Evolutionary conservation across 2,113 vertebrate genomes (phyloP).

Genomic region (Anolis carolinensis): DNA sequence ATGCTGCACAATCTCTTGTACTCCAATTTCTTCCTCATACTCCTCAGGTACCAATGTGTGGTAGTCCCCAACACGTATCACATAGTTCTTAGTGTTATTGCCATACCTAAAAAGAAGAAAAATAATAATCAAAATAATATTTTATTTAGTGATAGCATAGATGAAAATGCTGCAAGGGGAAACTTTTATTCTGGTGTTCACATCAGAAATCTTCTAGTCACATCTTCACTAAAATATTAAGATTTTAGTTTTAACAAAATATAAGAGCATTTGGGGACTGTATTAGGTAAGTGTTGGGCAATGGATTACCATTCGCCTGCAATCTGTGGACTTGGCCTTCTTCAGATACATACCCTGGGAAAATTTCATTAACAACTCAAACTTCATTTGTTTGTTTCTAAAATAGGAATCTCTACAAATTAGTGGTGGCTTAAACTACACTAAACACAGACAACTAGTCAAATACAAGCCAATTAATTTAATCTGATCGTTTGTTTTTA

Average conservation of each 20-base stretch:
- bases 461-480: background rate
- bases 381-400: background rate
- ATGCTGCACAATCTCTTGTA: slow-evolving; percentile 86
- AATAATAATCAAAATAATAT: background rate
- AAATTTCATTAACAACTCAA: background rate
- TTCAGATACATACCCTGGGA: background rate
- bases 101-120: slow-evolving; percentile 82
- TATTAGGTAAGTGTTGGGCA: too few species aligned
- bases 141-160: background rate
- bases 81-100: slow-evolving; percentile 87
- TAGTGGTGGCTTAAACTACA: background rate
- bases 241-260: background rate
- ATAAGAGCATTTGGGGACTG: background rate
- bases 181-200: background rate
- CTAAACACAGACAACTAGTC: background rate
- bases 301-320: background rate
- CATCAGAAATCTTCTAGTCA: background rate
- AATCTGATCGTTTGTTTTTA: background rate
- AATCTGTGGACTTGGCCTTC: background rate
- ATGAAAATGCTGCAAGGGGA: background rate
- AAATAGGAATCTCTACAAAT: background rate
- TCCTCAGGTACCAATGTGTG: slow-evolving; percentile 94
- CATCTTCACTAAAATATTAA: background rate
- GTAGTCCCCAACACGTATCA: slow-evolving; percentile 92
- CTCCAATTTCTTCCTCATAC: slow-evolving; percentile 87